Evolutionary conservation across 1,140 invertebrate species (phyloP).

Genomic region (Agraylea sexmaculata): DNA sequence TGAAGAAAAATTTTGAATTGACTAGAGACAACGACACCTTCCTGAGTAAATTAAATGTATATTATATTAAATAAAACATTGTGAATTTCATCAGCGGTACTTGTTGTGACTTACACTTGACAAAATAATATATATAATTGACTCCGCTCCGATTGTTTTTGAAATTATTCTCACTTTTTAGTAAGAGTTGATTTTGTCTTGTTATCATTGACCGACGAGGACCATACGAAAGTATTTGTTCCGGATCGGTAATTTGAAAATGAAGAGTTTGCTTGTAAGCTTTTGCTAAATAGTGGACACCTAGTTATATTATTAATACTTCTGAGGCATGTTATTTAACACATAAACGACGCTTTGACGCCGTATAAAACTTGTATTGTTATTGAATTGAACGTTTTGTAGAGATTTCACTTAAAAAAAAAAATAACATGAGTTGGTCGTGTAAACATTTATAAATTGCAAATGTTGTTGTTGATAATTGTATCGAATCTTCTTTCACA

Average conservation of each 20-base stretch:
- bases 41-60: no score
- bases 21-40: constrained; percentile 22
- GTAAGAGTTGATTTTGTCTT: no score
- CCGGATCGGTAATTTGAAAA: no score
- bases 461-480: constrained; percentile 16
- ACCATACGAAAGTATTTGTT: no score
- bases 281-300: constrained; percentile 38
- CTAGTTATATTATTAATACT: constrained; percentile 38
- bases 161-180: no score
- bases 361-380: constrained; percentile 36
- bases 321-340: constrained; percentile 27
- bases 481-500: constrained; percentile 6
- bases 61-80: no score
- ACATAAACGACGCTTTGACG: constrained; percentile 29
- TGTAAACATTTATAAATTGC: neutral
- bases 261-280: constrained; percentile 22
- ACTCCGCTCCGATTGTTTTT: no score
- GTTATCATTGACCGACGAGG: no score
- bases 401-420: constrained; percentile 29
- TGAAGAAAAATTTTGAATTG: constrained; percentile 16
- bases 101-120: no score
- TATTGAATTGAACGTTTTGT: constrained; percentile 36
- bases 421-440: neutral
- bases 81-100: no score
- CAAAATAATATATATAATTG: no score